Conservation (phyloP, 1,140 invertebrate genomes). For the Lepidurus apus region DNA sequence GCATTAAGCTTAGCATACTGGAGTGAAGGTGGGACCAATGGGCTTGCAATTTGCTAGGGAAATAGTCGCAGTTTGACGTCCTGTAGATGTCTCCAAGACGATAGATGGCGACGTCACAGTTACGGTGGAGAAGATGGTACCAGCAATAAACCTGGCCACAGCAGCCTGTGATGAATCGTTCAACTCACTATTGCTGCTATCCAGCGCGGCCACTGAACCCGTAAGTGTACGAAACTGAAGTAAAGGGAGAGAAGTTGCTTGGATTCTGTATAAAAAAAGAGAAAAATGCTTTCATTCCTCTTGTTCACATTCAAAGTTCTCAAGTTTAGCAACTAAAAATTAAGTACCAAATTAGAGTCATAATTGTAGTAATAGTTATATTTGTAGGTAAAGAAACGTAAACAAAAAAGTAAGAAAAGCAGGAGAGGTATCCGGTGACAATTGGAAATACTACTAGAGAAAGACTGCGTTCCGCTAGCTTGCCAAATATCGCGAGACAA, state of each 20-base stretch:
- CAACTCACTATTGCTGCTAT: not conserved
- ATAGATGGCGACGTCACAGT: not conserved
- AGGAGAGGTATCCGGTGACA: too few relatives aligned
- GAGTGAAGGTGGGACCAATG: not conserved
- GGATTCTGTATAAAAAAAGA: not conserved
- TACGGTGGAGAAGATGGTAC: not conserved
- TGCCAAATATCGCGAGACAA: too few relatives aligned
- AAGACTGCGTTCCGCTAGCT: too few relatives aligned
- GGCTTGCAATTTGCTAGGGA: not conserved
- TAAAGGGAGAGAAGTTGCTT: not conserved
- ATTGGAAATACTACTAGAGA: too few relatives aligned
- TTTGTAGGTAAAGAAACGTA: too few relatives aligned
- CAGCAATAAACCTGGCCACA: not conserved
- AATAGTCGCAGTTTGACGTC: not conserved
- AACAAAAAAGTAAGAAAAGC: too few relatives aligned
- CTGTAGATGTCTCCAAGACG: not conserved
- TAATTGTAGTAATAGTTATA: too few relatives aligned
- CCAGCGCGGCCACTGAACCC: not conserved
- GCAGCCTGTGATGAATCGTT: not conserved
- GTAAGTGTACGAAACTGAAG: not conserved
- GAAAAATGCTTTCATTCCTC: not conserved
- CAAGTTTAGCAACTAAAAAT: not conserved
- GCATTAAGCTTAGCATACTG: not conserved
- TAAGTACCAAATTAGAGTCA: not conserved
- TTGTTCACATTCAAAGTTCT: not conserved